Base-by-base conservation (phyloP, 92 coral and sea anemone genomes). In the Blastomussa wellsi region DNA sequence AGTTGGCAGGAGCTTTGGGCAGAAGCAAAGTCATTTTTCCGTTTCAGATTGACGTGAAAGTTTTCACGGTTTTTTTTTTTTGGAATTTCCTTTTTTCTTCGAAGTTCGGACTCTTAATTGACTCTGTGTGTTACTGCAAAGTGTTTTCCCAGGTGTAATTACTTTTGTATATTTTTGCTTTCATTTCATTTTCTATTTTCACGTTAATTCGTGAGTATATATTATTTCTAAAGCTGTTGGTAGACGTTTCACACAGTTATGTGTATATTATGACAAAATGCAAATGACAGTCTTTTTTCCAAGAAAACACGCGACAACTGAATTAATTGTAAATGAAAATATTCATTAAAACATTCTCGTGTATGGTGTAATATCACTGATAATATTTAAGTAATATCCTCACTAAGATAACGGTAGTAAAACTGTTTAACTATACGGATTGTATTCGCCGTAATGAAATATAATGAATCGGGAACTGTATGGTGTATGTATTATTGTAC, bases 231-330 rank as follows among this genome's bases (percentile, higher is more conserved):
- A 26, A 60, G 67, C 11, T 22, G 10, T 28, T 22, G 29, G n/a
- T 12, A 35, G 31, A 8, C 7, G 7, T 5, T 7, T 57, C 35
- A 1, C 36, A 33, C 70, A 57, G 37, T 57, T 26, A 10, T 33
- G 48, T 55, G 68, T 77, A 57, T 79, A 37, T 62, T 78, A 5
- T 57, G 37, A 57, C 15, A 78, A 28, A 44, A 74, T 28, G 47
- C 24, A 3, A 44, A 48, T 14, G 13, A 32, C 0, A 44, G 48
- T 26, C 49, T 55, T 3, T 77, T 77, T 77, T 36, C 81, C 28
- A 55, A 77, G 81, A 36, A 77, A 77, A 53, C 51, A 19, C 33
- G 41, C 48, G 14, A 26, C 36, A 35, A 17, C 51, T 31, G 39
- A 51, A 51, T 76, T 5, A 76, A 49, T 10, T 17, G 17, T 48